A percentile compares a stretch with the other conserved stretches of the same genome.
These are phyloP conservation scores for Brachyistius frenatus DNA, from an alignment of 2,113 vertebrate genomes.

Conservation along the genomic window DNA sequence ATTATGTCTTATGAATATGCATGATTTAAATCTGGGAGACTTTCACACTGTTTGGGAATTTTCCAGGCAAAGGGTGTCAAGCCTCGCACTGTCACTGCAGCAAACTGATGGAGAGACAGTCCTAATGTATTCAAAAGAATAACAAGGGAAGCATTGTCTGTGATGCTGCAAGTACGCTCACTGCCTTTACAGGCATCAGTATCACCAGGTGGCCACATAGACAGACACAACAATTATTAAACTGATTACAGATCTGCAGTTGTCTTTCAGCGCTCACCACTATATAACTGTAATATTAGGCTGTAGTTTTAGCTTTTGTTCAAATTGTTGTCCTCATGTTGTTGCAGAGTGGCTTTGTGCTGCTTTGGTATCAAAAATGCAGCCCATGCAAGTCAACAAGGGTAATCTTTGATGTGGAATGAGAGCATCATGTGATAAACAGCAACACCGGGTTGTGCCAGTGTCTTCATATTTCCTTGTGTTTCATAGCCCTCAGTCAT, in stretches of 20 bases:
- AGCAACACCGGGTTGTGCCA: too few relatives aligned
- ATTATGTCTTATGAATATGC: slow-evolving; percentile 73
- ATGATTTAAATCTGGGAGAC: slow-evolving; percentile 54
- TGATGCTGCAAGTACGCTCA: slow-evolving; percentile 1
- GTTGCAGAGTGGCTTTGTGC: neutral
- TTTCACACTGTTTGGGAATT: slow-evolving; percentile 49
- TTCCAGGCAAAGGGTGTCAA: slow-evolving; percentile 40
- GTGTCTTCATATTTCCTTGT: slow-evolving; percentile 5
- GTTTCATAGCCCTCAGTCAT: too few relatives aligned
- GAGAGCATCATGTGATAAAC: too few relatives aligned
- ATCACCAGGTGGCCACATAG: slow-evolving; percentile 51
- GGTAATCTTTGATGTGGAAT: too few relatives aligned
- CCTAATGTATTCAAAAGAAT: slow-evolving; percentile 32
- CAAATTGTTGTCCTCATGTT: neutral
- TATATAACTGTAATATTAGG: neutral
- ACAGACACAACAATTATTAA: slow-evolving; percentile 8
- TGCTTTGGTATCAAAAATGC: neutral
- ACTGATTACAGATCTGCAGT: slow-evolving; percentile 13
- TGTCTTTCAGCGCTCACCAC: neutral
- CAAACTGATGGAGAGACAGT: slow-evolving; percentile 27
- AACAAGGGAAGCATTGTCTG: slow-evolving; percentile 33
- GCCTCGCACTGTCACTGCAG: slow-evolving; percentile 24
- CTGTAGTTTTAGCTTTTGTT: slow-evolving; percentile 3
- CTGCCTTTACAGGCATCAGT: slow-evolving; percentile 23
- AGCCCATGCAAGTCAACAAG: neutral